Evolutionary conservation across 2,888 invertebrate genomes (phyloP), one percentile per base, ranked within the genome.

Genomic region (Eumerus sabulonum): DNA sequence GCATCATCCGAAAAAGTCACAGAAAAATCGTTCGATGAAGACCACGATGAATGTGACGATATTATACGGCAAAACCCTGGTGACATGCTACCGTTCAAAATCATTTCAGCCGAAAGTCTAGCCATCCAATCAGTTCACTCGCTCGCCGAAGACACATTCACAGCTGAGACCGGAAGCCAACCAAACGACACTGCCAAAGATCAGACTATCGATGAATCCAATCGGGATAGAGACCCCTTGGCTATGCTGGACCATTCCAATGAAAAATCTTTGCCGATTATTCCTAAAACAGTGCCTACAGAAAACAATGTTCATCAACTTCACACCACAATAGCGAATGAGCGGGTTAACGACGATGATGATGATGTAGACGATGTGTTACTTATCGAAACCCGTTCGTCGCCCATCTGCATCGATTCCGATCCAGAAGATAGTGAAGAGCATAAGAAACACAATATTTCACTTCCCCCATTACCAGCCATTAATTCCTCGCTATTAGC

Each of bases 331-430:
- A 64, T 13, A 12, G 42, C 38, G 17, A 11, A 14, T 44, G 64
- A 4, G 51, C 27, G 27, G 7, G 27, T 27, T 7, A 51, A 42
- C 4, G 51, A 9, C 14, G 38, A 53, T 3, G 70, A 74, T 16
- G 44, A 47, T 4, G 70, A 74, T 12, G 72, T 79, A 16, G 84
- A 84, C 47, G 85, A 85, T 62, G 85, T 85, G 1, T 79, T 84
- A 27, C 76, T 85, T 9, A 82, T 85, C 14, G 85, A 85, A 64
- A 82, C 82, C 0, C 83, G 84, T 5, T 82, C 83, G 40, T 85
- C 85, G 1, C 85, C 85, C 0, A 85, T 85, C 67, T 84, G 84
- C 42, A 68, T 85, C 19, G 84, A 84, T 66, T 84, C 85, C 1
- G 85, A 85, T 50, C 84, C 84, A 1, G 84, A 84, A 18, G 83